phyloP scores from a whole-genome alignment of 2,888 invertebrate genomes.

The Meghimatium bilineatum region DNA sequence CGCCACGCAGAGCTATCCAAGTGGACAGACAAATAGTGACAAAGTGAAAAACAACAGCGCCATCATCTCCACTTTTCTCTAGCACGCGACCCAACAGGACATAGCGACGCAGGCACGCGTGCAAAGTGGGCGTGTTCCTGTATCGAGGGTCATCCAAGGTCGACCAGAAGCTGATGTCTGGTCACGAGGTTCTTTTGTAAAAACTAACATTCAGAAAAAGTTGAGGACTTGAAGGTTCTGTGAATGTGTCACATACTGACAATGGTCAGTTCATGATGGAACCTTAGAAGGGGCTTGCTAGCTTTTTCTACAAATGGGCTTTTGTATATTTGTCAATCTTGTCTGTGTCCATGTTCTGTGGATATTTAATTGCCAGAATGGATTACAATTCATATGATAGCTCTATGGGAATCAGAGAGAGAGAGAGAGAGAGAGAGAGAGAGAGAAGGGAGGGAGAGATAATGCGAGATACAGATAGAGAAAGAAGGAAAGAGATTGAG shows the following conservation, averaged over 20 bases:
- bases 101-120: conserved; percentile 44
- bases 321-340: not conserved
- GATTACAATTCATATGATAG: too few species aligned
- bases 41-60: conserved; percentile 42
- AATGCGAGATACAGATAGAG: too few species aligned
- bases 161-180: conserved; percentile 8
- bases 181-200: conserved; percentile 4
- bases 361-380: not conserved
- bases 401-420: too few species aligned
- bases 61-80: not conserved
- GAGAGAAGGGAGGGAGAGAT: too few species aligned
- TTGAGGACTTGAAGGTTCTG: conserved; percentile 10
- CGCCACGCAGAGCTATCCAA: conserved; percentile 13
- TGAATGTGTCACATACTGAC: not conserved
- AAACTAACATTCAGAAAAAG: not conserved
- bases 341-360: not conserved
- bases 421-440: too few species aligned
- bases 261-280: not conserved
- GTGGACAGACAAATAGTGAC: conserved; percentile 48
- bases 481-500: too few species aligned
- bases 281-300: not conserved
- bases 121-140: conserved; percentile 33
- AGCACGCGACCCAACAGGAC: conserved; percentile 39
- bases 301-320: not conserved
- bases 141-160: conserved; percentile 26